These are phyloP conservation scores for Lepidurus couesii DNA, from an alignment of 1,140 invertebrate species.

Conservation along the genomic window DNA sequence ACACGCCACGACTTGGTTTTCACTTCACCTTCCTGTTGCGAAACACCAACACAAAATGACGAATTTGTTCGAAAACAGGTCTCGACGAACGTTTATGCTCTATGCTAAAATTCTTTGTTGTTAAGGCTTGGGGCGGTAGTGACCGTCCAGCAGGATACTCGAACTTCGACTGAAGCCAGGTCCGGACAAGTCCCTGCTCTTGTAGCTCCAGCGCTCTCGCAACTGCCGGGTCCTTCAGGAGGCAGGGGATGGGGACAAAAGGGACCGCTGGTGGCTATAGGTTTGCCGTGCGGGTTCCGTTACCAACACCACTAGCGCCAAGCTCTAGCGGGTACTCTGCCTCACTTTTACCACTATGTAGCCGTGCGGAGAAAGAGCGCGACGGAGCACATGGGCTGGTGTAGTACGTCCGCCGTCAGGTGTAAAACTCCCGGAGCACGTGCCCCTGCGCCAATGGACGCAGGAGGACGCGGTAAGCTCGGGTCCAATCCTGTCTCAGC, in stretches of 20 bases:
- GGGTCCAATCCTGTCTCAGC: slow-evolving; percentile 13
- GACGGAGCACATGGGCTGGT: slow-evolving; percentile 9
- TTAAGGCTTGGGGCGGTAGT: background rate
- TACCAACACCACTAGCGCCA: slow-evolving; percentile 14
- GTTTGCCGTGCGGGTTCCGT: background rate
- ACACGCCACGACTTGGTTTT: too few species aligned
- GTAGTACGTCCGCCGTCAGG: slow-evolving; percentile 13
- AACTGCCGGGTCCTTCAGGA: background rate
- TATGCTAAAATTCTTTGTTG: too few species aligned
- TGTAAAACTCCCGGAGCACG: slow-evolving; percentile 6
- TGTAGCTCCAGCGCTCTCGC: background rate
- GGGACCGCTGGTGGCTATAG: background rate
- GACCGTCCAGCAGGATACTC: background rate
- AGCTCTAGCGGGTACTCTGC: background rate
- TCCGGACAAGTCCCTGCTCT: slow-evolving; percentile 4
- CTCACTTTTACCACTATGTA: background rate
- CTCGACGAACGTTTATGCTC: too few species aligned
- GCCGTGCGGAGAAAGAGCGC: background rate
- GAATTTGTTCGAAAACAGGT: too few species aligned
- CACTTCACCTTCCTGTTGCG: too few species aligned
- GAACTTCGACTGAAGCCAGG: slow-evolving; percentile 21
- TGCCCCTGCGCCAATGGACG: slow-evolving; percentile 8
- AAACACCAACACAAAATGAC: too few species aligned
- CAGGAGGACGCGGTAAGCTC: slow-evolving; percentile 2
- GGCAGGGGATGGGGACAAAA: background rate